These are phyloP conservation scores for Jacana jacana DNA, from an alignment of 2,113 vertebrate genomes.

Conservation along the genomic window DNA sequence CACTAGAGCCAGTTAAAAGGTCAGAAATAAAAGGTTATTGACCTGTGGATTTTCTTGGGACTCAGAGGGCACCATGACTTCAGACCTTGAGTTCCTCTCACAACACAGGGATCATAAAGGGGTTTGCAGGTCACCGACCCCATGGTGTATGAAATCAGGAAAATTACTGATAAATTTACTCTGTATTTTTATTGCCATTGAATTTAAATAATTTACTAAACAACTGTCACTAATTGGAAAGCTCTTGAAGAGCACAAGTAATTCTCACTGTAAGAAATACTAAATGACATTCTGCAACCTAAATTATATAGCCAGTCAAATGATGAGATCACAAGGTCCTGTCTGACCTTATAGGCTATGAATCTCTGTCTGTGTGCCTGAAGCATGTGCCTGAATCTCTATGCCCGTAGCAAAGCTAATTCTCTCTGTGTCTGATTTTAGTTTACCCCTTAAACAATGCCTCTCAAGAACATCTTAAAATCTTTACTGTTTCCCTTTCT, in stretches of 20 bases:
- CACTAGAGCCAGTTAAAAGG: slow-evolving; percentile 75
- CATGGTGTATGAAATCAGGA: slow-evolving; percentile 43
- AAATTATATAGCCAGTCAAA: neutral
- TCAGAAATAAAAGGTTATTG: slow-evolving; percentile 79
- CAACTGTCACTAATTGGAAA: neutral
- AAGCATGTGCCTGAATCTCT: neutral
- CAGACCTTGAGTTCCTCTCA: slow-evolving; percentile 49
- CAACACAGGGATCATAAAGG: slow-evolving; percentile 60
- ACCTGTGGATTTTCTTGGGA: slow-evolving; percentile 71
- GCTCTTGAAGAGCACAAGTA: neutral
- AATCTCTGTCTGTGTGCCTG: neutral
- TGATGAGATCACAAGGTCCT: neutral
- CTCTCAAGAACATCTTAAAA: neutral
- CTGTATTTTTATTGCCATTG: slow-evolving; percentile 13
- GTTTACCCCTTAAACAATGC: neutral
- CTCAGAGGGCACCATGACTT: slow-evolving; percentile 12
- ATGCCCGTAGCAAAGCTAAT: neutral
- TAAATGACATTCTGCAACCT: neutral
- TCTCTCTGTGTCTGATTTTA: neutral
- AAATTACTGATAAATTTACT: slow-evolving; percentile 36
- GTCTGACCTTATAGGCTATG: neutral
- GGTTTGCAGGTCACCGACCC: slow-evolving; percentile 60
- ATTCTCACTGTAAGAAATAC: neutral
- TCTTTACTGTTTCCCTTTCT: neutral
- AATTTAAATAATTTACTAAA: slow-evolving; percentile 28